phyloP scores from a whole-genome alignment of 2,113 vertebrate species.

The human region GRCh38 chr6:3260501-3261000 shows the following conservation, averaged over 20 bases:
- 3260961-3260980: not conserved
- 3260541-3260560: not conserved
- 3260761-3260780: not conserved
- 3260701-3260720: not conserved
- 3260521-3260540: too few species aligned
- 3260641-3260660: not conserved
- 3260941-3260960: not conserved
- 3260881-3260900: not conserved
- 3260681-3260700: not conserved
- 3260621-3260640: fast-evolving
- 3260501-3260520: too few species aligned
- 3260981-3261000: not conserved
- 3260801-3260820: not conserved
- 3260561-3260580: not conserved
- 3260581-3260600: not conserved
- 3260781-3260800: not conserved
- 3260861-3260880: not conserved
- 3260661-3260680: not conserved
- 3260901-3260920: not conserved
- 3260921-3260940: not conserved
- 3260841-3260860: not conserved
- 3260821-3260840: not conserved
- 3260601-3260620: too few species aligned
- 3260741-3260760: not conserved
- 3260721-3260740: not conserved